Conservation (phyloP, 2,113 vertebrate genomes). For the Corythornis cristatus region DNA sequence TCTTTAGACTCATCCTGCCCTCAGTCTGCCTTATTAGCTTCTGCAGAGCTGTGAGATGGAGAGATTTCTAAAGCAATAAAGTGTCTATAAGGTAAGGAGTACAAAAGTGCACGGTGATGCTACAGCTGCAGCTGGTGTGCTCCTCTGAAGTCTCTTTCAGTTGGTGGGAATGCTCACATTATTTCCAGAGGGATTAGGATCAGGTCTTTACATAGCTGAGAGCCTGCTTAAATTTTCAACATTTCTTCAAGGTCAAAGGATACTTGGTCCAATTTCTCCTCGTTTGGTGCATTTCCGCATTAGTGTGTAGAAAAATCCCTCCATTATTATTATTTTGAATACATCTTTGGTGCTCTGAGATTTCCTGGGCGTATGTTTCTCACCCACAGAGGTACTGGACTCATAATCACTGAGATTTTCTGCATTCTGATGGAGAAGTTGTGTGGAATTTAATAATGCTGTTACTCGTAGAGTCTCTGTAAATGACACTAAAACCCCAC, state of each 20-base stretch:
- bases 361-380: background rate
- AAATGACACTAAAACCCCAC: background rate
- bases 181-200: background rate
- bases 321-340: background rate
- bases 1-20: background rate
- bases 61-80: background rate
- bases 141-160: background rate
- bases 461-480: background rate
- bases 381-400: background rate
- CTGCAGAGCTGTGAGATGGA: background rate
- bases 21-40: background rate
- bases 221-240: background rate
- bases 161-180: background rate
- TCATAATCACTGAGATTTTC: background rate
- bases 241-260: background rate
- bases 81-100: background rate
- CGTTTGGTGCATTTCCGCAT: background rate
- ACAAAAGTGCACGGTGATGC: fast-evolving
- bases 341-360: background rate
- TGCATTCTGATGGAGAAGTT: background rate
- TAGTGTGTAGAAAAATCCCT: background rate
- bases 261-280: background rate
- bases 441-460: background rate
- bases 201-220: background rate
- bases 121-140: background rate